Evolutionary conservation across 2,888 invertebrate species (phyloP), one percentile per base, ranked within the genome.

Genomic region (Harpalus rubripes): DNA sequence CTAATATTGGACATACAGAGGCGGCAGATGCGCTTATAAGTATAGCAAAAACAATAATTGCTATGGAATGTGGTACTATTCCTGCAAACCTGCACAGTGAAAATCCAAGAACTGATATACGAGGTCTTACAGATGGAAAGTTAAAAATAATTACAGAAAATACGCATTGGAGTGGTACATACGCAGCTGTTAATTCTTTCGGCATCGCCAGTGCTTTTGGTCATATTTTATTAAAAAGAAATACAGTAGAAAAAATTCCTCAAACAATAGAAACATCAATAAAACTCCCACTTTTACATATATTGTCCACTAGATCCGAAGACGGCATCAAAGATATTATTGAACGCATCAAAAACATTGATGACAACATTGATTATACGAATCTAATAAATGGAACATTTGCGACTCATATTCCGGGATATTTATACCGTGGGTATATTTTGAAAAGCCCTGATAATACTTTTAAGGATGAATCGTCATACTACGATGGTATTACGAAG

Each of bases 1-100:
- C 98, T 1, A 99, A 99, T 92, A 97, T 99, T 96, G 99, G 99
- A 0, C 99, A 99, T 91, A 95, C 98, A 10, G 99, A 99, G 92
- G 97, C 98, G 12, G 5, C 44, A 12, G 8, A 61, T 10, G 44
- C 44, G 8, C 12, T 52, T 52, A 52, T 12, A 10, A 52, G 44
- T 52, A 52, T 52, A 52, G 44, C 10, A 8, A 52, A 52, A 52
- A 52, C 44, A 2, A 80, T 81, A 39, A 94, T 99, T 86, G 96
- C 98, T 16, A 97, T 99, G 96, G 98, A 99, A 92, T 92, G 94
- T 84, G 96, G 96, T 59, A 91, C 94, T 15, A 96, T 99, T 87
- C 99, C 99, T 1, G 95, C 94, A 5, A 99, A 98, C 91, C 92
- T 99, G 79, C 98, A 99, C 90, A 99, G 94, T 91, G 92, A 93